Percentiles rank a stretch among this genome's conserved stretches.
These are phyloP conservation scores for Macrobrachium rosenbergii DNA, from an alignment of 1,140 invertebrate species.

Conservation along the genomic window DNA sequence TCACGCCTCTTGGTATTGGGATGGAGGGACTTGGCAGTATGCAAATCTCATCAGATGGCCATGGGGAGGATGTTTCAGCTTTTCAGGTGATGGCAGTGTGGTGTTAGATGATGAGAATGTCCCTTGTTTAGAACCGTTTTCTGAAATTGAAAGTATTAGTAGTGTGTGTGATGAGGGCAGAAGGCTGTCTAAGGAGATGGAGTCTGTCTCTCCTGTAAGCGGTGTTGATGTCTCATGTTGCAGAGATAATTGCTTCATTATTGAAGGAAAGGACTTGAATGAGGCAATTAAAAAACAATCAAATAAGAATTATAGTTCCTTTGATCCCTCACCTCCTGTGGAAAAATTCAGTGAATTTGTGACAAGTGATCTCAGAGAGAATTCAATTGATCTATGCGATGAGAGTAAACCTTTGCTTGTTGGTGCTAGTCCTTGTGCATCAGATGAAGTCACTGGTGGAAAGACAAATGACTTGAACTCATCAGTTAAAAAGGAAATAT, in stretches of 20 bases:
- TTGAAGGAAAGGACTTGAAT: constrained; percentile 6
- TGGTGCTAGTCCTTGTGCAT: too few species aligned
- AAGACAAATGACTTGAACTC: not conserved
- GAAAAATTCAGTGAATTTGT: constrained; percentile 20
- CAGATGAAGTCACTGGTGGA: not conserved
- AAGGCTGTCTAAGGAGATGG: constrained; percentile 1
- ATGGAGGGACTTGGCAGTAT: constrained; percentile 21
- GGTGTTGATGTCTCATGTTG: not conserved
- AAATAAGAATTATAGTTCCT: constrained; percentile 39
- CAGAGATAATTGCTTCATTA: too few species aligned
- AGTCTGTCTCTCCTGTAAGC: too few species aligned
- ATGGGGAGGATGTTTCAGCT: constrained; percentile 39
- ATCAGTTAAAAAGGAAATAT: constrained; percentile 44
- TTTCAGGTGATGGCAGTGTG: constrained; percentile 49
- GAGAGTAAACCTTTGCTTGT: too few species aligned
- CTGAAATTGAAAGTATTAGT: constrained; percentile 13
- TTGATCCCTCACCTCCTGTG: constrained; percentile 35
- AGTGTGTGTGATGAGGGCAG: not conserved
- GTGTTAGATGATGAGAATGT: constrained; percentile 55
- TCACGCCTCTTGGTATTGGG: not conserved
- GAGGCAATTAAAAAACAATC: constrained; percentile 40
- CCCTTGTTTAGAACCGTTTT: constrained; percentile 32
- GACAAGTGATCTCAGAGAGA: too few species aligned
- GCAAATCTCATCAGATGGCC: constrained; percentile 29
- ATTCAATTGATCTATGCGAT: too few species aligned